Base-by-base conservation (phyloP, 2,888 invertebrate genomes). In the Caradrina kadenii region DNA sequence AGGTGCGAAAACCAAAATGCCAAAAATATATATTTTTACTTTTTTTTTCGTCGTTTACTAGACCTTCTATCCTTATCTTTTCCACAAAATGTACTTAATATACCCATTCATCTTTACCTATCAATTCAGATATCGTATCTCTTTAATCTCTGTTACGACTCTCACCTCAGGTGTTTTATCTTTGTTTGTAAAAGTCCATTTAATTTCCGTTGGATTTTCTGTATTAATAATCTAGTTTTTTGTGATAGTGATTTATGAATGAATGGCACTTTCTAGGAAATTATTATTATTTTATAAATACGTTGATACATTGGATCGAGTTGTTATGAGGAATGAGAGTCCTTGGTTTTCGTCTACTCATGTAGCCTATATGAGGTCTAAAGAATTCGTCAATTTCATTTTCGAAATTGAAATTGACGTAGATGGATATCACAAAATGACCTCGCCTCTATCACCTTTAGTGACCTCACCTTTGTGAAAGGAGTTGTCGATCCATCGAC, bases 101-200 rank as follows among this genome's bases (percentile, higher is more conserved):
- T 58, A 53, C 17, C 82, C 60, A 81, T 81, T 77, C 82, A 81
- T 81, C 73, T 62, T 63, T 45, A 56, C 49, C 63, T 65, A 77
- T 78, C 79, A 54, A 54, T 63, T 70, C 21, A 21, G 79, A 78
- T 78, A 78, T 22, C 45, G 17, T 77, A 77, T 77, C 79, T 42
- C 19, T 53, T 64, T 78, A 81, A 77, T 77, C 82, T 65, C 53
- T 53, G 54, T 76, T 61, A 61, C 64, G 81, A 56, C 17, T 49
- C 53, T 39, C 64, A 62, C 59, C 42, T 69, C 53, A 48, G 73
- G 50, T 65, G 54, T 81, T 65, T 60, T 74, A 81, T 77, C 82
- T 49, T 52, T 26, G 49, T 35, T 77, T 64, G 54, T 63, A 76
- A 64, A 52, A 55, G 42, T 72, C 52, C 63, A 77, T 78, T 78